Percentiles rank a stretch among this genome's conserved stretches.
phyloP scores from a whole-genome alignment of 2,113 vertebrate genomes.

The Gopherus flavomarginatus region DNA sequence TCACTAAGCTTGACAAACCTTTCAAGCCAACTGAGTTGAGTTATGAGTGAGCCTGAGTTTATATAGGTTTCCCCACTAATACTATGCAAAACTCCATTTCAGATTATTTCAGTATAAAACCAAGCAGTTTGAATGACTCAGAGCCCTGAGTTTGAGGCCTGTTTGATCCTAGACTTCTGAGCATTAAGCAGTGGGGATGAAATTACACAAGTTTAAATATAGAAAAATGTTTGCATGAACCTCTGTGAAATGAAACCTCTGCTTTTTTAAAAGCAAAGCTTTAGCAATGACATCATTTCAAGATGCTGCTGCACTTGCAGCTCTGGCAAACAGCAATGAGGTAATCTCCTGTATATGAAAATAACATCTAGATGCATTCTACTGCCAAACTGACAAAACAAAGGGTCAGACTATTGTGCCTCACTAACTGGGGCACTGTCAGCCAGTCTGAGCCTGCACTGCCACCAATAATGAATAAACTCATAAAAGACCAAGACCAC shows the following conservation, averaged over 20 bases:
- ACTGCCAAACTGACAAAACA: not conserved
- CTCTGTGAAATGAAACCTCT: not conserved
- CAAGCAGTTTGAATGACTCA: not conserved
- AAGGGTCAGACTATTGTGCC: not conserved
- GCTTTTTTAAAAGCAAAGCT: not conserved
- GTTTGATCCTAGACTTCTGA: not conserved
- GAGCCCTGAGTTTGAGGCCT: not conserved
- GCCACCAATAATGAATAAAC: not conserved
- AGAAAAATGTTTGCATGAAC: not conserved
- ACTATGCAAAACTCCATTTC: not conserved
- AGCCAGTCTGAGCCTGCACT: not conserved
- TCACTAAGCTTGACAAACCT: not conserved
- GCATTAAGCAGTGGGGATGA: not conserved
- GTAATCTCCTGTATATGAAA: slow-evolving; percentile 21
- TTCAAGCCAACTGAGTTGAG: not conserved
- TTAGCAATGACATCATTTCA: slow-evolving; percentile 4
- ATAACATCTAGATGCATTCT: not conserved
- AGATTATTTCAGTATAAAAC: accelerated
- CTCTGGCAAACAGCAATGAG: slow-evolving; percentile 9
- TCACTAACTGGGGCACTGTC: not conserved
- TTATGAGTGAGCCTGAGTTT: not conserved
- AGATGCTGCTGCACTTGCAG: not conserved
- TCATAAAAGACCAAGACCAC: slow-evolving; percentile 24
- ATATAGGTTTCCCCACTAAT: not conserved
- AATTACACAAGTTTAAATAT: not conserved